Percentiles rank a stretch among this genome's conserved stretches.
Conservation (phyloP, 2,888 invertebrate species). For the Eupithecia vulgata region DNA sequence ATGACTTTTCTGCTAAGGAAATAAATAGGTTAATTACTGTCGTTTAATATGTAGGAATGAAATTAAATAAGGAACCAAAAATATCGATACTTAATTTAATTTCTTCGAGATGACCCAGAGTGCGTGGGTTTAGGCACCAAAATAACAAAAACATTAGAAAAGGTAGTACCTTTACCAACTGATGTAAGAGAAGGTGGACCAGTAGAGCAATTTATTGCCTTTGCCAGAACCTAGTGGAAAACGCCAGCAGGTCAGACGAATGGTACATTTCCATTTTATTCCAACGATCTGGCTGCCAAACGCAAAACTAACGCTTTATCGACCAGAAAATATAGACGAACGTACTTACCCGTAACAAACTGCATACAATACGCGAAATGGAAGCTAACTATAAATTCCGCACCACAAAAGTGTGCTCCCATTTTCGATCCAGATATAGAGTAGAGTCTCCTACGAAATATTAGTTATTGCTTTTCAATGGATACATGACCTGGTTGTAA, state of each 20-base stretch:
- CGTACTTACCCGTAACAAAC: slow-evolving; percentile 30
- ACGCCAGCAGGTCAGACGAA: neutral
- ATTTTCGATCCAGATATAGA: slow-evolving; percentile 29
- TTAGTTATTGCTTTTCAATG: neutral
- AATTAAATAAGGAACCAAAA: too few species aligned
- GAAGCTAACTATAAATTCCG: slow-evolving; percentile 32
- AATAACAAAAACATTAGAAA: too few species aligned
- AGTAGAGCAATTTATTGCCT: neutral
- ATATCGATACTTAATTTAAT: too few species aligned
- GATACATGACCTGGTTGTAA: neutral
- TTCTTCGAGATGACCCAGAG: too few species aligned
- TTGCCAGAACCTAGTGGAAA: neutral
- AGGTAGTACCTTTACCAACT: neutral
- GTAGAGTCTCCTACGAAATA: neutral
- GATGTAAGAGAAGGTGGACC: neutral
- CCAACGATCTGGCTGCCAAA: slow-evolving; percentile 12
- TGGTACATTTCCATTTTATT: slow-evolving; percentile 10
- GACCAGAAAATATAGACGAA: slow-evolving; percentile 31
- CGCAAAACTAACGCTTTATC: slow-evolving; percentile 22
- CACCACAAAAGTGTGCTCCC: slow-evolving; percentile 41
- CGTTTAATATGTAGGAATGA: too few species aligned
- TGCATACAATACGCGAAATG: slow-evolving; percentile 33
- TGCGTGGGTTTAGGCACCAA: too few species aligned
- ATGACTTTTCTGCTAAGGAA: too few species aligned
- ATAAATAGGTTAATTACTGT: too few species aligned